Percentiles rank a stretch among this genome's conserved stretches.
These are phyloP conservation scores for Drosophila heteroneura DNA, from an alignment of 2,888 invertebrate genomes.

Conservation along the genomic window DNA sequence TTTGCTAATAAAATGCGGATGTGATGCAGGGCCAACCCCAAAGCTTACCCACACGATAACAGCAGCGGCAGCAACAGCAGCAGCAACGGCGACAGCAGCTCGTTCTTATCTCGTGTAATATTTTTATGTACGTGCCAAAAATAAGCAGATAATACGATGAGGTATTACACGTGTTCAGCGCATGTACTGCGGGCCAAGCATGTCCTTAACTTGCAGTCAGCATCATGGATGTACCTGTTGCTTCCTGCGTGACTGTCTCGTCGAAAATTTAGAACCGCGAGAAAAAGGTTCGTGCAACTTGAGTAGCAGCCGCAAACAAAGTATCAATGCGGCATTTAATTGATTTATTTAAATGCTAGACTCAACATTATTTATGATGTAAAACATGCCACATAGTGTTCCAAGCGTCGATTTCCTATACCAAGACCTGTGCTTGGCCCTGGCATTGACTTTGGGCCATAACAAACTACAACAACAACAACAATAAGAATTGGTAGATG, in stretches of 20 bases:
- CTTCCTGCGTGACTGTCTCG: constrained; percentile 49
- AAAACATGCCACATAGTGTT: constrained; percentile 40
- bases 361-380: constrained; percentile 71
- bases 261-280: constrained; percentile 72
- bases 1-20: constrained; percentile 69
- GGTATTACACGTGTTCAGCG: constrained; percentile 69
- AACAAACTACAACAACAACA: constrained; percentile 19
- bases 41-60: constrained; percentile 41
- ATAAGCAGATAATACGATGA: constrained; percentile 46
- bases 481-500: background rate
- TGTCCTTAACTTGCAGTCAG: constrained; percentile 59
- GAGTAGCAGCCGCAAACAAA: constrained; percentile 60
- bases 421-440: constrained; percentile 19
- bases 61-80: constrained; percentile 31
- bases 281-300: constrained; percentile 65
- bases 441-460: constrained; percentile 33
- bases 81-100: constrained; percentile 27
- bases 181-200: constrained; percentile 50
- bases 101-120: constrained; percentile 75
- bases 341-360: constrained; percentile 74
- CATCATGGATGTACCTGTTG: constrained; percentile 71
- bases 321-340: constrained; percentile 59
- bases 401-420: constrained; percentile 50
- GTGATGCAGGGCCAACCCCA: constrained; percentile 48
- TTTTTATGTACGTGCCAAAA: constrained; percentile 77